Percentiles rank a stretch among this genome's conserved stretches.
Evolutionary conservation across 2,888 invertebrate species (phyloP).

Genomic region (Cheilosia urbana): DNA sequence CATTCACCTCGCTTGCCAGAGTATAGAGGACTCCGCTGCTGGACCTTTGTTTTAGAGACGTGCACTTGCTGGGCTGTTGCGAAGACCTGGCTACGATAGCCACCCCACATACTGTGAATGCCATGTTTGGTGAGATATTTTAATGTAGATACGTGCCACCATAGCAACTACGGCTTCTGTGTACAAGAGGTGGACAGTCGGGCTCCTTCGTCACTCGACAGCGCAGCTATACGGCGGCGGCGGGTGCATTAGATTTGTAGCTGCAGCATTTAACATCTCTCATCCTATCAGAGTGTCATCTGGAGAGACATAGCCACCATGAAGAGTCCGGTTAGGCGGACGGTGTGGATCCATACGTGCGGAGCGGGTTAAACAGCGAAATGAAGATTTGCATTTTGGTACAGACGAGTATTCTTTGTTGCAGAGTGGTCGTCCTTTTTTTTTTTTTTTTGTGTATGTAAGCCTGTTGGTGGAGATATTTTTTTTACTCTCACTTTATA

Average conservation of each 20-base stretch:
- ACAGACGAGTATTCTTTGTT: background rate
- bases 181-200: conserved; percentile 33
- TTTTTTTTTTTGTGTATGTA: background rate
- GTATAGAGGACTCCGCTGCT: background rate
- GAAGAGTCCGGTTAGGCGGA: conserved; percentile 29
- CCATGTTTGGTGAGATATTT: conserved; percentile 73
- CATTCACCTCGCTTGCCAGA: background rate
- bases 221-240: conserved; percentile 24
- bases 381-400: conserved; percentile 41
- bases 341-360: background rate
- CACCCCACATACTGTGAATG: conserved; percentile 49
- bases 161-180: conserved; percentile 57
- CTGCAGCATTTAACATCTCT: conserved; percentile 72
- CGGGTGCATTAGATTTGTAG: conserved; percentile 75
- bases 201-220: conserved; percentile 27
- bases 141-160: conserved; percentile 71
- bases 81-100: conserved; percentile 22
- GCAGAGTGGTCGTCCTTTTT: conserved; percentile 4
- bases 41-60: conserved; percentile 64
- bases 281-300: conserved; percentile 72
- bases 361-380: background rate
- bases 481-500: background rate
- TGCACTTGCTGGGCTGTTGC: conserved; percentile 53
- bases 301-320: conserved; percentile 65
- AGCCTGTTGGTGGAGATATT: background rate